phyloP scores from a whole-genome alignment of 2,113 vertebrate genomes.

The Lepus europaeus region DNA sequence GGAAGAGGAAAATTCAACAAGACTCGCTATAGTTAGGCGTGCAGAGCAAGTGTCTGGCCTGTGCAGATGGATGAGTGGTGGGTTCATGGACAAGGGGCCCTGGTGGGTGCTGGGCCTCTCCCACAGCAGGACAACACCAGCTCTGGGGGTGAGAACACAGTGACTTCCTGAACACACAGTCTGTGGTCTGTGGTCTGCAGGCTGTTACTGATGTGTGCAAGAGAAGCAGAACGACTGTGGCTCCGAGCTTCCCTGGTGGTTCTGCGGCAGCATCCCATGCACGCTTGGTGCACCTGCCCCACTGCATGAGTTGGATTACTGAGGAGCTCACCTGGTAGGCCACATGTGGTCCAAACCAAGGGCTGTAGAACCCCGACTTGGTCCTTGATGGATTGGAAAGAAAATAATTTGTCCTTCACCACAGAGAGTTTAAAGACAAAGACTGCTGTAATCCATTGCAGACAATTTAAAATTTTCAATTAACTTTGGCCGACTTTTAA shows the following conservation, averaged over 20 bases:
- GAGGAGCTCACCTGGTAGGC: fast-evolving
- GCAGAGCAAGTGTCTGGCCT: background rate
- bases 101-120: background rate
- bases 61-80: background rate
- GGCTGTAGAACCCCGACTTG: fast-evolving
- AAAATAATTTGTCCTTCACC: background rate
- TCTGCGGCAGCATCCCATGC: no score
- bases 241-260: background rate
- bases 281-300: background rate
- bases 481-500: conserved; percentile 49
- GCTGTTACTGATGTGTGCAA: background rate
- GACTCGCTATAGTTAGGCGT: fast-evolving
- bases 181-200: background rate
- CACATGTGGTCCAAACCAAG: background rate
- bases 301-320: background rate
- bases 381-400: background rate
- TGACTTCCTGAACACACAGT: background rate
- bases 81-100: background rate
- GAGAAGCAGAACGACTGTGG: background rate
- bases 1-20: background rate
- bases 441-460: background rate
- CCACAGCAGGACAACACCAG: fast-evolving
- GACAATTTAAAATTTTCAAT: background rate
- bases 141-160: fast-evolving
- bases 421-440: background rate